phyloP scores from a whole-genome alignment of 2,113 vertebrate genomes.

The Platichthys flesus region DNA sequence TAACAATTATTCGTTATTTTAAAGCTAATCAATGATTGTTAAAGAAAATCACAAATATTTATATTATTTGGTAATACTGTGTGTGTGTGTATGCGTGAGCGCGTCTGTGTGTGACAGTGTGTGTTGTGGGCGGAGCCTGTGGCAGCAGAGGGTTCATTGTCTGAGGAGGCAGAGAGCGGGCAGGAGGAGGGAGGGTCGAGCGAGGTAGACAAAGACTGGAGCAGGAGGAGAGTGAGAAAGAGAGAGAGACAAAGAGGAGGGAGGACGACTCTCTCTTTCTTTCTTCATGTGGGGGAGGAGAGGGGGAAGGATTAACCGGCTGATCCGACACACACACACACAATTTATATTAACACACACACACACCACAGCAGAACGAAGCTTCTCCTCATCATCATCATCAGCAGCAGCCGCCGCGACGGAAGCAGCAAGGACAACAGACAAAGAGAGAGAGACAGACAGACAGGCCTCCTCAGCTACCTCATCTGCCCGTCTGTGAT shows the following conservation, averaged over 20 bases:
- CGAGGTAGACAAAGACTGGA: conserved; percentile 57
- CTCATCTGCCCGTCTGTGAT: conserved; percentile 42
- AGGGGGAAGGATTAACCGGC: conserved; percentile 75
- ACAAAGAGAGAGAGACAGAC: conserved; percentile 14
- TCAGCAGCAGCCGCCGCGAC: background rate
- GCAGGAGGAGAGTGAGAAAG: conserved; percentile 50
- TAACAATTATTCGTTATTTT: too few species aligned
- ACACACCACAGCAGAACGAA: background rate
- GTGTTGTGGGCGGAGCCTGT: conserved; percentile 61
- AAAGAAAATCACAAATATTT: too few species aligned
- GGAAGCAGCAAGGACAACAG: background rate
- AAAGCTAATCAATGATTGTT: too few species aligned
- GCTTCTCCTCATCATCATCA: conserved; percentile 48
- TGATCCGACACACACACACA: conserved; percentile 61
- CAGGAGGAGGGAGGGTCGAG: conserved; percentile 51
- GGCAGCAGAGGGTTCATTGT: conserved; percentile 73
- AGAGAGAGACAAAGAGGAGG: conserved; percentile 61
- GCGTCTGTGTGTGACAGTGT: conserved; percentile 9
- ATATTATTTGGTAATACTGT: too few species aligned
- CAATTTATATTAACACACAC: conserved; percentile 24
- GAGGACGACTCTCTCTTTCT: conserved; percentile 63
- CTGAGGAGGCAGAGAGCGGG: conserved; percentile 43
- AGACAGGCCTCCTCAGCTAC: conserved; percentile 45
- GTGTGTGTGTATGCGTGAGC: too few species aligned
- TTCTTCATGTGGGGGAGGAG: conserved; percentile 71